Evolutionary conservation across 2,797 vertebrate species (phyloP).

Genomic region (Cirrhinus molitorella): DNA sequence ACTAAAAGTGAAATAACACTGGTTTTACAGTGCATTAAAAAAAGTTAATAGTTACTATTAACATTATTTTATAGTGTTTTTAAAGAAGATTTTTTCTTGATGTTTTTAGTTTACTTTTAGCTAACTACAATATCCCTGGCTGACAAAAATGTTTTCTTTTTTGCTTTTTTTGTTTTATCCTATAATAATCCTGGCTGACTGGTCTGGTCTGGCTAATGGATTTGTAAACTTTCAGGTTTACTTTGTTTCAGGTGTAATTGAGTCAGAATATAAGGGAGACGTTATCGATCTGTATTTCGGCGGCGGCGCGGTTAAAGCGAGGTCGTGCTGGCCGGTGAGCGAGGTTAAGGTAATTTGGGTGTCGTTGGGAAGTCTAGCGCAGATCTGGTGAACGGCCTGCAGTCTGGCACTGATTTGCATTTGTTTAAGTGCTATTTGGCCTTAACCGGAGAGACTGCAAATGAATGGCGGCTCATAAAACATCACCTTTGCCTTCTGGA

Average conservation of each 20-base stretch:
- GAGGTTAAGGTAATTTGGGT: not conserved
- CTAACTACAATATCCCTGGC: too few relatives aligned
- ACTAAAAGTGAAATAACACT: not conserved
- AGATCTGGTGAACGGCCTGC: not conserved
- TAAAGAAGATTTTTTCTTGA: too few relatives aligned
- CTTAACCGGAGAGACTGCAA: conserved; percentile 7
- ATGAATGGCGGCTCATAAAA: conserved; percentile 31
- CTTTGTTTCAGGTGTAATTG: conserved; percentile 36
- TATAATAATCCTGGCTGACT: not conserved
- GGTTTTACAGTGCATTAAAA: too few relatives aligned
- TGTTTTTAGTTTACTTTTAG: too few relatives aligned
- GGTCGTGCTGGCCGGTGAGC: not conserved
- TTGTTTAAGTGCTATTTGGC: conserved; percentile 40
- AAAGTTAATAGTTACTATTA: too few relatives aligned
- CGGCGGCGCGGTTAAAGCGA: not conserved
- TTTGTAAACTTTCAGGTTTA: not conserved
- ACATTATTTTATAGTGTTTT: too few relatives aligned
- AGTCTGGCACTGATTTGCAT: conserved; percentile 43
- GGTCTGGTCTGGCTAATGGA: not conserved
- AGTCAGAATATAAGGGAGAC: conserved; percentile 3
- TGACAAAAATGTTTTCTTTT: too few relatives aligned
- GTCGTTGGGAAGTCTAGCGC: not conserved
- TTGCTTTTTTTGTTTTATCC: too few relatives aligned
- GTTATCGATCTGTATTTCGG: conserved; percentile 8
- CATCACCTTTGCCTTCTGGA: conserved; percentile 18